These are phyloP conservation scores for Synanthedon andrenaeformis DNA, from an alignment of 2,888 invertebrate species.

Conservation along the genomic window DNA sequence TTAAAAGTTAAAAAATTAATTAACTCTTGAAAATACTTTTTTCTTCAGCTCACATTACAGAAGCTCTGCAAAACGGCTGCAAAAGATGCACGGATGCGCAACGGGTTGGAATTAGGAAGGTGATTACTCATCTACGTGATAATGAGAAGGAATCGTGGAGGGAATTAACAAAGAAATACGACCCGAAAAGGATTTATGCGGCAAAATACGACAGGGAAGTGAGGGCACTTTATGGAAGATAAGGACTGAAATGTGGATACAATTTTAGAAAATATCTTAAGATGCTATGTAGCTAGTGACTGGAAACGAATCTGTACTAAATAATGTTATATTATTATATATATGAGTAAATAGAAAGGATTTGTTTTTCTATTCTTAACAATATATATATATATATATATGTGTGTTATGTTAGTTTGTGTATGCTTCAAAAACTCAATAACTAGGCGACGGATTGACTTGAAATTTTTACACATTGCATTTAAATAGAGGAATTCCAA, in stretches of 20 bases:
- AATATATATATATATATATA: no score
- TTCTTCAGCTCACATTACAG: conserved; percentile 44
- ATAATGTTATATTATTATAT: background rate
- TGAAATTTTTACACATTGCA: no score
- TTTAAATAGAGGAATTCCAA: no score
- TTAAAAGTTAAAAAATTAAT: no score
- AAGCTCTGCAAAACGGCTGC: conserved; percentile 54
- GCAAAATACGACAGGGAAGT: conserved; percentile 47
- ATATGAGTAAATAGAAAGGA: background rate
- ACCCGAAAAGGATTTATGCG: conserved; percentile 39
- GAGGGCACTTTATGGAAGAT: conserved; percentile 12
- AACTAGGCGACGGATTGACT: no score
- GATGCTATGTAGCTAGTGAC: background rate
- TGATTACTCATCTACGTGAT: conserved; percentile 44
- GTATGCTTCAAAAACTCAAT: no score
- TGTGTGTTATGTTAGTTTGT: no score
- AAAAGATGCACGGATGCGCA: conserved; percentile 43
- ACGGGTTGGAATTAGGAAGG: conserved; percentile 36
- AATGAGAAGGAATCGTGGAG: conserved; percentile 43
- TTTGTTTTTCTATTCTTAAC: no score
- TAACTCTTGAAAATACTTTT: no score
- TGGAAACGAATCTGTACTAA: no score
- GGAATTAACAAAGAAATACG: conserved; percentile 47
- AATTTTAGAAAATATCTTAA: background rate
- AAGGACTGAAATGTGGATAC: conserved; percentile 1